These are phyloP conservation scores for Cerceris ruficornis DNA, from an alignment of 2,888 invertebrate species.

Conservation along the genomic window DNA sequence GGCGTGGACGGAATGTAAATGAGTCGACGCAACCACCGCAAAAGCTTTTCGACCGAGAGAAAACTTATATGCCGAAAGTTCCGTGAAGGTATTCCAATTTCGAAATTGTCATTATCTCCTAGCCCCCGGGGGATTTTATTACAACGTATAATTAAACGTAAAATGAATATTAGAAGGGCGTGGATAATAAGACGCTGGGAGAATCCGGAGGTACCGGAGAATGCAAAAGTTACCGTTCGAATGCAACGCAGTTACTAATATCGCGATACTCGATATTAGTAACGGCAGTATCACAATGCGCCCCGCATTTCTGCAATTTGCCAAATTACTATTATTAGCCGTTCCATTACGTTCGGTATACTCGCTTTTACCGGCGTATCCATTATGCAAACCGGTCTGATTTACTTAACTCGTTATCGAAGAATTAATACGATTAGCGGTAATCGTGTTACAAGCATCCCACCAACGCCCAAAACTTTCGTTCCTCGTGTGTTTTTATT, in stretches of 20 bases:
- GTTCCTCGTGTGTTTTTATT: slow-evolving; percentile 21
- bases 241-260: background rate
- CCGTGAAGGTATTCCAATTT: slow-evolving; percentile 1
- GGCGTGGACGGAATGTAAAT: slow-evolving; percentile 79
- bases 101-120: background rate
- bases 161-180: background rate
- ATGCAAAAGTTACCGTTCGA: background rate
- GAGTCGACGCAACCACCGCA: slow-evolving; percentile 69
- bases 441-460: slow-evolving; percentile 34
- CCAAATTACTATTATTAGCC: slow-evolving; percentile 47
- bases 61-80: slow-evolving; percentile 26
- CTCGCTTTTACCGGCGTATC: slow-evolving; percentile 30
- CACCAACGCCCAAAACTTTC: slow-evolving; percentile 1
- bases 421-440: slow-evolving; percentile 47
- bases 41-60: slow-evolving; percentile 65
- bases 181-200: background rate
- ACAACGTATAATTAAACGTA: background rate
- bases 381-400: slow-evolving; percentile 48
- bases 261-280: slow-evolving; percentile 19
- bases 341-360: slow-evolving; percentile 42
- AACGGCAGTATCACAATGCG: slow-evolving; percentile 19
- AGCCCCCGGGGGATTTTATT: background rate
- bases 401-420: slow-evolving; percentile 55
- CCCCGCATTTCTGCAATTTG: slow-evolving; percentile 38
- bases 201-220: background rate